phyloP scores from a whole-genome alignment of 2,797 vertebrate species.

The Babyrousa celebensis region DNA sequence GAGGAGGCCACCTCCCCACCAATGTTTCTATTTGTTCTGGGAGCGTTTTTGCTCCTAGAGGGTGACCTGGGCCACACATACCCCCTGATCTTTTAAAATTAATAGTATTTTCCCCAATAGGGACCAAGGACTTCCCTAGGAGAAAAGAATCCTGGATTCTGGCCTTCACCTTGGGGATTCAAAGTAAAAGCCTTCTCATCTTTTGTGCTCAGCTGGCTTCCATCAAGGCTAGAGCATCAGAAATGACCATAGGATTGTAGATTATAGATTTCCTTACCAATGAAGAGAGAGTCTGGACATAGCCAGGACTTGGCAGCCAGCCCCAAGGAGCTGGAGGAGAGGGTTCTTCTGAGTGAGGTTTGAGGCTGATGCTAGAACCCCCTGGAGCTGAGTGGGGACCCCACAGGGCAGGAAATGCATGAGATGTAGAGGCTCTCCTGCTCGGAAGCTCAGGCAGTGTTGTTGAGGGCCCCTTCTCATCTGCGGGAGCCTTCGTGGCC shows the following conservation, averaged over 20 bases:
- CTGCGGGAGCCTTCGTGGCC: not conserved
- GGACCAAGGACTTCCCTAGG: not conserved
- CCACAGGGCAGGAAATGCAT: accelerated
- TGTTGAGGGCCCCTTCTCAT: not conserved
- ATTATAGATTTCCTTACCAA: not conserved
- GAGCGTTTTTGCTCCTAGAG: not conserved
- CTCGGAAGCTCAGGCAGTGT: not conserved
- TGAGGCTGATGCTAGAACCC: not conserved
- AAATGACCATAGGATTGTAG: not conserved
- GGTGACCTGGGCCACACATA: not conserved
- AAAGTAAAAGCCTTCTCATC: not conserved
- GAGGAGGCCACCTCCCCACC: not conserved
- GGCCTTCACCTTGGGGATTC: not conserved
- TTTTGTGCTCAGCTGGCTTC: not conserved
- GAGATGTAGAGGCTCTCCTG: not conserved
- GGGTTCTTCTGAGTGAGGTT: not conserved
- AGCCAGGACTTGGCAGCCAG: not conserved
- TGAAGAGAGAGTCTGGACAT: not conserved
- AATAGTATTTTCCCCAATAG: not conserved
- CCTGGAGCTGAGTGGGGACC: no score
- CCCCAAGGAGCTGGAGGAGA: not conserved
- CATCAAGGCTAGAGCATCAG: not conserved
- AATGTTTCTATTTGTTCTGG: not conserved
- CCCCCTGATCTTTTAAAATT: not conserved
- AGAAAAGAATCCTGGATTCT: not conserved